Base-by-base conservation (phyloP, 1,140 invertebrate genomes). In the Metaphire vulgaris region DNA sequence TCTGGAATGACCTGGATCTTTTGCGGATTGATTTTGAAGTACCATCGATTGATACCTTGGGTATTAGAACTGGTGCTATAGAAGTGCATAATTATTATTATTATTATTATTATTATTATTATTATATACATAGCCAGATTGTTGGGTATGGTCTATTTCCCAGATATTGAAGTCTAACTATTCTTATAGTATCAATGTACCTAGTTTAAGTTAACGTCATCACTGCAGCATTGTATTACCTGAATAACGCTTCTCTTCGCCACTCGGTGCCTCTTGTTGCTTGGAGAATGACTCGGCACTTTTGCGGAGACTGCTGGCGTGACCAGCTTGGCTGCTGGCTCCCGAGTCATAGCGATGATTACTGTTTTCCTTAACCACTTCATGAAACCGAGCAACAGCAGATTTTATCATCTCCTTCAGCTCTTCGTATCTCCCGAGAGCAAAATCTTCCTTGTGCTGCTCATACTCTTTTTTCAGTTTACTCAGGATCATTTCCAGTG, bases 371-470 rank as follows among this genome's bases (percentile, higher is more conserved):
- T 56, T 56, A 6, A 56, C 41, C 21, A 21, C 41, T 6, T 56
- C 41, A 26, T 26, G 2, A 26, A 6, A 64, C 26, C 71, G 29
- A 28, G 29, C 41, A 16, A 76, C 41, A 2, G 75, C 68, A n/a
- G 33, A 33, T 26, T 76, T 76, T 67, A 76, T 76, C 75, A 76
- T 76, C 68, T 33, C 33, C 30, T 76, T 76, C 68, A 76, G 69
- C 31, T 84, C 79, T 85, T 97, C 96, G 84, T 97, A 76, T 14
- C 75, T 30, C 15, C 75, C 75, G 67, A 76, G 12, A 26, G 75
- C 75, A 33, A 76, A 72, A 41, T 76, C 75, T 1, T 69, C 75
- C 69, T 76, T 76, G 75, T 76, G 75, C n/a, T 21, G 16, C 14
- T 33, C 26, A 65, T 74, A 74, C 15, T 16, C 2, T 14, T 21